Conservation (phyloP, 2,113 vertebrate species). For the Anas platyrhynchos region DNA sequence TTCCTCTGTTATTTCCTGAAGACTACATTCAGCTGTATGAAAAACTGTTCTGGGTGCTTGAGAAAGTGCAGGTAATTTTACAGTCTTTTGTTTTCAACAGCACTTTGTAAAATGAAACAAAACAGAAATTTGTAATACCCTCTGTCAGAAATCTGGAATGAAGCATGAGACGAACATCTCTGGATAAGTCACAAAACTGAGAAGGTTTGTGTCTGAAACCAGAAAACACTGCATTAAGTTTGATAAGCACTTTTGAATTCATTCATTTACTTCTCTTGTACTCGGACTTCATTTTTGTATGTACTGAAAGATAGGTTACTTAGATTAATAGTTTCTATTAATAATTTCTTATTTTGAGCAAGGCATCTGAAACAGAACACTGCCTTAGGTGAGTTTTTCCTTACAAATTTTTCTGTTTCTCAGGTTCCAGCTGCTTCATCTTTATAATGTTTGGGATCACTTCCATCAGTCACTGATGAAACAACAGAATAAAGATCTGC, state of each 20-base stretch:
- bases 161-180: background rate
- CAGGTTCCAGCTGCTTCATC: background rate
- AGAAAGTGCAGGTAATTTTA: background rate
- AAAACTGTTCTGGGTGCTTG: background rate
- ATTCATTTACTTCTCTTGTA: background rate
- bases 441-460: background rate
- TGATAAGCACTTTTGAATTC: background rate
- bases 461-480: background rate
- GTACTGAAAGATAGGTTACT: background rate
- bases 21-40: background rate
- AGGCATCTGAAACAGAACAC: background rate
- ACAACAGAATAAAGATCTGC: background rate
- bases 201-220: background rate
- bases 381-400: background rate
- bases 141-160: background rate
- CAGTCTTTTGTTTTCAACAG: background rate
- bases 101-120: background rate
- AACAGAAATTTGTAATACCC: background rate
- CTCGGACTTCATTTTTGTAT: background rate
- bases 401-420: background rate
- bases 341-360: background rate
- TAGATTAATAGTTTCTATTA: background rate
- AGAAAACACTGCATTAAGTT: background rate
- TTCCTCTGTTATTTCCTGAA: background rate
- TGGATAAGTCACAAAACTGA: background rate